Percentiles rank a stretch among this genome's conserved stretches.
These are phyloP conservation scores for Dendrocincla fuliginosa DNA, from an alignment of 2,797 vertebrate species.

Conservation along the genomic window DNA sequence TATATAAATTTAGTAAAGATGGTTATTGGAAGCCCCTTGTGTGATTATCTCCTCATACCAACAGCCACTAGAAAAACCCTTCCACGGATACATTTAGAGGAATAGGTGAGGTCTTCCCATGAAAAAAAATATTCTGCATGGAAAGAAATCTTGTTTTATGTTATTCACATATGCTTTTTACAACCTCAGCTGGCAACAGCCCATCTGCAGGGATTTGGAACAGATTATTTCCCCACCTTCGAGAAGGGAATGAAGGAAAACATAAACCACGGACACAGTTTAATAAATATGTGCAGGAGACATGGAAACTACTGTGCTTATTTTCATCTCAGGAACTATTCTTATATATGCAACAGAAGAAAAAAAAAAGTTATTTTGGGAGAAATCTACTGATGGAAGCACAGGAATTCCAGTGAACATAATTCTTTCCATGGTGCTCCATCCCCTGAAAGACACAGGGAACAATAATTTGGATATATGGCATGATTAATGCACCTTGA, in stretches of 20 bases:
- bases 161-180: neutral
- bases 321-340: neutral
- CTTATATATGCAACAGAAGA: neutral
- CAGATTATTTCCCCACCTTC: neutral
- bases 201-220: neutral
- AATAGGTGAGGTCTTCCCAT: neutral
- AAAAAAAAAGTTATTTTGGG: neutral
- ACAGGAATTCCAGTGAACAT: neutral
- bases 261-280: neutral
- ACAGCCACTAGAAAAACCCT: neutral
- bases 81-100: neutral
- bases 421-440: neutral
- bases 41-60: neutral
- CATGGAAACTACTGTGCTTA: neutral
- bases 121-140: neutral
- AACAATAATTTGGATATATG: conserved; percentile 12
- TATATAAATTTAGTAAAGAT: neutral
- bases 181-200: neutral
- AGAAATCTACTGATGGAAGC: neutral
- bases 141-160: neutral
- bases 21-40: neutral
- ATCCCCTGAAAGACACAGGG: neutral
- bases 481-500: conserved; percentile 35
- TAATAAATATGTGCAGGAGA: neutral
- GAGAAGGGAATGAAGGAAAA: neutral